These are phyloP conservation scores for Odontocerum albicorne DNA, from an alignment of 2,888 invertebrate species.

Conservation along the genomic window DNA sequence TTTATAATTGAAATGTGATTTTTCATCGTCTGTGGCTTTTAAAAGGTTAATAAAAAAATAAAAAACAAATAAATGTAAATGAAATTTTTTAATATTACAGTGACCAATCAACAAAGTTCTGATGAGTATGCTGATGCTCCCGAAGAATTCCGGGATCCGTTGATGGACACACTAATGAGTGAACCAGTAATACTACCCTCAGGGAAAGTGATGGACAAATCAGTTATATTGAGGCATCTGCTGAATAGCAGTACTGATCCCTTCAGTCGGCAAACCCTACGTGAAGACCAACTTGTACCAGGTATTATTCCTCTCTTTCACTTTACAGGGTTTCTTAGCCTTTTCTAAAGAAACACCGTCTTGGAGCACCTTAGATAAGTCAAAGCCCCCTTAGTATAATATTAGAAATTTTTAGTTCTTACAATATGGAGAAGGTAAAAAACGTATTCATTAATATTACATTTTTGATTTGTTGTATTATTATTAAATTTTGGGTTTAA, in stretches of 20 bases:
- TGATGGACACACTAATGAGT: constrained; percentile 97
- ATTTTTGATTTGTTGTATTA: too few species aligned
- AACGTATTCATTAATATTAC: too few species aligned
- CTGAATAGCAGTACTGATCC: constrained; percentile 97
- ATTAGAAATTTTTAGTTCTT: too few species aligned
- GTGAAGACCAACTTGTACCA: constrained; percentile 90
- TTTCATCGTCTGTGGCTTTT: too few species aligned
- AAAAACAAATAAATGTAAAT: not conserved
- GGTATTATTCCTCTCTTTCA: too few species aligned
- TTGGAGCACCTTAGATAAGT: too few species aligned
- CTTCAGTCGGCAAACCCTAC: constrained; percentile 93
- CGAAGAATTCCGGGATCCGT: constrained; percentile 93
- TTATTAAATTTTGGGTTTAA: too few species aligned
- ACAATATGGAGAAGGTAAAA: too few species aligned
- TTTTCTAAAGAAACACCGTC: too few species aligned
- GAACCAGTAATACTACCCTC: constrained; percentile 93
- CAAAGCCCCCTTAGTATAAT: too few species aligned
- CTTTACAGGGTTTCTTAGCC: too few species aligned
- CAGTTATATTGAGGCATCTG: constrained; percentile 90
- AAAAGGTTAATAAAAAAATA: too few species aligned
- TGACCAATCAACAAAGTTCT: constrained; percentile 82
- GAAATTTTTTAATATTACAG: constrained; percentile 44
- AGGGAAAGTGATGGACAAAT: constrained; percentile 90
- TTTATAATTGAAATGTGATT: not conserved
- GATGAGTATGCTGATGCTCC: constrained; percentile 95